phyloP scores from a whole-genome alignment of 2,113 vertebrate species.

The Otus sunia region DNA sequence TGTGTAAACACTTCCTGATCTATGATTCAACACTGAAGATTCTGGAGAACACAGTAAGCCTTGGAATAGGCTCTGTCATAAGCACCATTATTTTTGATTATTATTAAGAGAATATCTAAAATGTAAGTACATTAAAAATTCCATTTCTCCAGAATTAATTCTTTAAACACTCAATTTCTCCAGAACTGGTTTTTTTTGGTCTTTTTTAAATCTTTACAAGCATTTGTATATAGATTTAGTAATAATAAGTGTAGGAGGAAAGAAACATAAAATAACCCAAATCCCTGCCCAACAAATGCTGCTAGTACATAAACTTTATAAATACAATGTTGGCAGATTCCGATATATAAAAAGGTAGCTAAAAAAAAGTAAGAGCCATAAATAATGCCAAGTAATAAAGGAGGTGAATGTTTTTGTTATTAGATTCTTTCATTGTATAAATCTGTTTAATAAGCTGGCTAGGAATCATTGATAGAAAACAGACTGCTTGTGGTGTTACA shows the following conservation, averaged over 20 bases:
- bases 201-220: neutral
- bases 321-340: constrained; percentile 77
- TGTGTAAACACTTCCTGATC: neutral
- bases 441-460: constrained; percentile 84
- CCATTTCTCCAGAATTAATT: neutral
- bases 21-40: neutral
- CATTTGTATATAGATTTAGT: constrained; percentile 12
- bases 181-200: neutral
- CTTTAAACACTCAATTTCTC: neutral
- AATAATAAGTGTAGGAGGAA: constrained; percentile 21
- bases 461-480: constrained; percentile 83
- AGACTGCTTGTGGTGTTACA: constrained; percentile 80
- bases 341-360: constrained; percentile 76
- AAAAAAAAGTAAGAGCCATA: constrained; percentile 75
- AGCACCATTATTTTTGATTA: neutral
- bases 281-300: constrained; percentile 58
- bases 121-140: neutral
- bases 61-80: neutral
- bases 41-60: neutral
- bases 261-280: constrained; percentile 24
- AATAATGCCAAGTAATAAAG: constrained; percentile 85
- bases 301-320: constrained; percentile 73
- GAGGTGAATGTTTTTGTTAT: constrained; percentile 83
- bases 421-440: constrained; percentile 86
- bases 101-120: neutral